Percentiles rank a stretch among this genome's conserved stretches.
These are phyloP conservation scores for Argopecten irradians DNA, from an alignment of 1,140 invertebrate species.

Conservation along the genomic window DNA sequence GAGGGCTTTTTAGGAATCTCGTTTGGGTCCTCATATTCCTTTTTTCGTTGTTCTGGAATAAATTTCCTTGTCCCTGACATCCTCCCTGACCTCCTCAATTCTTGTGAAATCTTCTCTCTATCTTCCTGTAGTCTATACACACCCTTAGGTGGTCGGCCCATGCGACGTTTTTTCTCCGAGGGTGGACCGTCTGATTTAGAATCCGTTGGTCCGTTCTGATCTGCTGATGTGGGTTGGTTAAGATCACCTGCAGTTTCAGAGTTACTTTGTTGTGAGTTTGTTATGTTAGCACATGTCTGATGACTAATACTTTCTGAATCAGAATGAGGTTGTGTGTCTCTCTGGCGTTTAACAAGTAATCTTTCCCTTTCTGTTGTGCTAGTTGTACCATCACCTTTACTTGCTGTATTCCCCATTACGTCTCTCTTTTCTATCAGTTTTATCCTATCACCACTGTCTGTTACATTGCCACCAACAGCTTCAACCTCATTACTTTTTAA, in stretches of 20 bases:
- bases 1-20: slow-evolving; percentile 48
- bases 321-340: neutral
- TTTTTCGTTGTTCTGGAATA: neutral
- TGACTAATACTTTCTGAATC: neutral
- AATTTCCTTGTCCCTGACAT: neutral
- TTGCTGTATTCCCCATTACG: neutral
- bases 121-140: neutral
- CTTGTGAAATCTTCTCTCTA: neutral
- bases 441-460: neutral
- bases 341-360: neutral
- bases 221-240: neutral
- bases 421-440: neutral
- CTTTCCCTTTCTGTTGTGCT: neutral
- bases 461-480: neutral
- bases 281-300: neutral
- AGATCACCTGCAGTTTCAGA: neutral
- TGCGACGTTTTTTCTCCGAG: neutral
- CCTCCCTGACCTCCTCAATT: neutral
- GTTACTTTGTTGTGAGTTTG: neutral
- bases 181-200: neutral
- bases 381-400: neutral
- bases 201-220: neutral
- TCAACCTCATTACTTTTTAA: neutral
- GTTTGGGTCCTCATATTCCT: neutral
- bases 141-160: neutral